Evolutionary conservation across 2,797 vertebrate genomes (phyloP).

Genomic region (Acipenser ruthenus): DNA sequence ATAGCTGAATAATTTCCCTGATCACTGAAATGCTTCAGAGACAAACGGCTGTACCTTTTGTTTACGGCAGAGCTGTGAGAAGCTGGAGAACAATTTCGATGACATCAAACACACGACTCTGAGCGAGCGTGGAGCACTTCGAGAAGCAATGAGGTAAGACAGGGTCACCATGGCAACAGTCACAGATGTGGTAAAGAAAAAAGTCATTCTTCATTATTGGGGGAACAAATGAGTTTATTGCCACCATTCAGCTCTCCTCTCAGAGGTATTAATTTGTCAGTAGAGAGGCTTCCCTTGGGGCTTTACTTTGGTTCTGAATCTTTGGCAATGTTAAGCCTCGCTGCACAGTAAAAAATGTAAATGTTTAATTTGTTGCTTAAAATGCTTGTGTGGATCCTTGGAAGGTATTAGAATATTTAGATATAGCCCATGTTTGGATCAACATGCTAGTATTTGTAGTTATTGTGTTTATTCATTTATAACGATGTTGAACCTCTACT

Average conservation of each 20-base stretch:
- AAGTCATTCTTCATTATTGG: conserved; percentile 87
- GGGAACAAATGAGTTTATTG: conserved; percentile 86
- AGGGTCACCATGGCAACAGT: conserved; percentile 81
- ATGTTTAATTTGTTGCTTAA: conserved; percentile 74
- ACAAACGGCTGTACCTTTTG: conserved; percentile 31
- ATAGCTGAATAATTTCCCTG: conserved; percentile 25
- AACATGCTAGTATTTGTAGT: conserved; percentile 4
- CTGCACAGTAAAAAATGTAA: conserved; percentile 75
- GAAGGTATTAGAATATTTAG: conserved; percentile 18
- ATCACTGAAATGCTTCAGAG: conserved; percentile 20
- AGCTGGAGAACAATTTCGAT: conserved; percentile 87
- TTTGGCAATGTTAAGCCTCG: conserved; percentile 69
- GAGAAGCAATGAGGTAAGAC: conserved; percentile 84
- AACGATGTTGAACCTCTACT: neutral
- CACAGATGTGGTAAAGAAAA: conserved; percentile 78
- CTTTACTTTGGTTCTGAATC: conserved; percentile 69
- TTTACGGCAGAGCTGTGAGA: conserved; percentile 66
- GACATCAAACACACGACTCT: conserved; percentile 87
- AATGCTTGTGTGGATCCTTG: conserved; percentile 66
- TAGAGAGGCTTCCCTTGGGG: conserved; percentile 69
- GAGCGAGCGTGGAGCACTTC: conserved; percentile 76
- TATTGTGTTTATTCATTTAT: conserved; percentile 4
- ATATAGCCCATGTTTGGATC: conserved; percentile 9
- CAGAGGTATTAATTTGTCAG: conserved; percentile 83
- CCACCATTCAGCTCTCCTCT: conserved; percentile 73